Base-by-base conservation (phyloP, 1,140 invertebrate genomes). In the Lamellibrachia luymesi region DNA sequence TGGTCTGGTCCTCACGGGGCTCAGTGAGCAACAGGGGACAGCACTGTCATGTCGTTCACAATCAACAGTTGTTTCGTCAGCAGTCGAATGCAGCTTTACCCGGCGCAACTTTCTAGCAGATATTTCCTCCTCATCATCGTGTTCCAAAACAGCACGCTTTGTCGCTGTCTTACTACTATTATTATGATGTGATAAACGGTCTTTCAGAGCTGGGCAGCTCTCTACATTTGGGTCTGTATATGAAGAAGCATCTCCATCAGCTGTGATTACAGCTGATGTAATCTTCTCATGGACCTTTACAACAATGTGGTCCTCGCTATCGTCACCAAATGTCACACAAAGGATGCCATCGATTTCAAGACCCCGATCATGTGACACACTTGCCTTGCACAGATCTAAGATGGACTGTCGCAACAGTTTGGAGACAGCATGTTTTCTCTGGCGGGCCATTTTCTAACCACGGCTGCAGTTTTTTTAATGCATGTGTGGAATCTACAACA, bases 301-400 rank as follows among this genome's bases (percentile, higher is more conserved):
- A 0, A 95, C 94, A 91, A 95, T 95, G 80, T 95, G 95, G n/a
- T 94, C 93, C 7, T 93, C 90, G n/a, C 94, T 93, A 90, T 94
- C 94, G 51, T 94, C 95, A 22, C 89, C 50, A 22, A 94, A 51
- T 2, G 94, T 94, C 64, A 95, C 94, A 90, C 95, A 95, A 50
- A 95, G 93, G n/a, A 95, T 95, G 6, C 95, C 95, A 64, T 95
- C 95, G 7, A 95, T 93, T 92, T 95, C 94, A 10, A 95, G 93
- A 17, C 93, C 93, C 38, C 93, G 90, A n/a, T 93, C 92, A 51
- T 93, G 95, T 2, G 93, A 93, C 89, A 95, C 94, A 2, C 95
- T 94, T 91, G 95, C 94, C 51, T 94, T 94, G 92, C 95, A 95
- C 13, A 95, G 56, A 5, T 94, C 94, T 4, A 95, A 92, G 22